These are phyloP conservation scores for Python bivittatus DNA, from an alignment of 2,113 vertebrate genomes.

Conservation along the genomic window DNA sequence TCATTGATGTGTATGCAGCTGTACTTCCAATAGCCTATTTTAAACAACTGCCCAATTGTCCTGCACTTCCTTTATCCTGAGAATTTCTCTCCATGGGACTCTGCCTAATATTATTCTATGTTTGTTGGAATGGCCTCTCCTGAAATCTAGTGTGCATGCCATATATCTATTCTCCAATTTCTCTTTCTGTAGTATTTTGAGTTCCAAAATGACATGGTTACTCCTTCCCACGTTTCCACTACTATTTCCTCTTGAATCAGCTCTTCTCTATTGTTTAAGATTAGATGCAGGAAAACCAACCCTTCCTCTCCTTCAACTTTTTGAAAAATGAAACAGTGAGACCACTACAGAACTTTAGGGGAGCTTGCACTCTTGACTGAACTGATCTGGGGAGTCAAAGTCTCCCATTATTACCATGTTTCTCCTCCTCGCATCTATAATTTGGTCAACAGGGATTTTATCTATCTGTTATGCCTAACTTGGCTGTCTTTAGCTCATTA, in stretches of 20 bases:
- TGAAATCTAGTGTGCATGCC: not conserved
- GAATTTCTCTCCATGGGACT: not conserved
- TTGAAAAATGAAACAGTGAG: not conserved
- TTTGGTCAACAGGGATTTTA: not conserved
- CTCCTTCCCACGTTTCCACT: not conserved
- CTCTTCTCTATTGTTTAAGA: not conserved
- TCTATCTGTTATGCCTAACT: not conserved
- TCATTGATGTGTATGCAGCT: not conserved
- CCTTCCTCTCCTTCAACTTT: not conserved
- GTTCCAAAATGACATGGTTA: not conserved
- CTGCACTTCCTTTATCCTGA: not conserved
- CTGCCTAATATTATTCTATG: not conserved
- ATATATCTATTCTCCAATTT: not conserved
- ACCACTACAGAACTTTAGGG: not conserved
- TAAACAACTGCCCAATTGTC: not conserved
- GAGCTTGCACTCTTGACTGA: not conserved
- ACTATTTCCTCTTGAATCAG: not conserved
- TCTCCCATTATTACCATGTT: not conserved
- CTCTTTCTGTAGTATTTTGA: not conserved
- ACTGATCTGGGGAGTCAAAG: not conserved
- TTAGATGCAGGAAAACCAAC: not conserved
- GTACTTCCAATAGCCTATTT: not conserved
- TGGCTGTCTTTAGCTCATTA: not conserved
- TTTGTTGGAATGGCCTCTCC: not conserved
- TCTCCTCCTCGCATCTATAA: not conserved